Evolutionary conservation across 2,113 vertebrate species (phyloP), one percentile per base, ranked within the genome.

Genomic region (Naja naja): DNA sequence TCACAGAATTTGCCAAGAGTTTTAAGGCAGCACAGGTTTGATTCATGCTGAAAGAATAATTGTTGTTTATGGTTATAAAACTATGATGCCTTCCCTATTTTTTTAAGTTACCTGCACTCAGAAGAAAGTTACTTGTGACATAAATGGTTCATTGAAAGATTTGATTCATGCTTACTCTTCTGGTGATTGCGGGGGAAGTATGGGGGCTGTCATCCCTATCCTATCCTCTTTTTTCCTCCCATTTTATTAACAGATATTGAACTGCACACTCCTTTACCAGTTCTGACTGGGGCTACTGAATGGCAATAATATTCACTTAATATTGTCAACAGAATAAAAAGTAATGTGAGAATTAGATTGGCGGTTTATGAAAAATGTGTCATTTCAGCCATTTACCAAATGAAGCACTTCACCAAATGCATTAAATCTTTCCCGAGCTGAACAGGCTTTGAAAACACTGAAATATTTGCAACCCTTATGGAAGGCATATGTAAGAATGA

Each of bases 381-480:
- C 81, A 93, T 91, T 95, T 93, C 90, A 93, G 6, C 52, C 88
- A 81, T 94, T 94, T 95, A 90, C 92, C 94, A 95, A 96, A 95
- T 81, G 87, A 94, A 94, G n/a, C 55, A 93, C 47, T 95, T 94
- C 27, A 92, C 8, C 96, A 95, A 95, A 96, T 93, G 43, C 55
- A 12, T 54, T 95, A 95, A 95, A 93, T 95, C 93, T 95, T 94
- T 85, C 88, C 92, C 93, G 47, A 95, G 25, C 1, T 74, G 16
- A 94, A 69, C 0, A 0, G 89, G 10, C 5, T 93, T n/a, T 85
- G 4, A 94, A 53, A 92, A 91, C 34, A 60, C 25, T 91, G 60
- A 91, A 94, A 95, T 54, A 92, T 14, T 95, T 93, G 91, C 49
- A 6, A 93, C 91, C 91, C 18, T 94, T 91, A 69, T 8, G 89